These are phyloP conservation scores for Meliscaeva auricollis DNA, from an alignment of 2,888 invertebrate species.

Conservation along the genomic window DNA sequence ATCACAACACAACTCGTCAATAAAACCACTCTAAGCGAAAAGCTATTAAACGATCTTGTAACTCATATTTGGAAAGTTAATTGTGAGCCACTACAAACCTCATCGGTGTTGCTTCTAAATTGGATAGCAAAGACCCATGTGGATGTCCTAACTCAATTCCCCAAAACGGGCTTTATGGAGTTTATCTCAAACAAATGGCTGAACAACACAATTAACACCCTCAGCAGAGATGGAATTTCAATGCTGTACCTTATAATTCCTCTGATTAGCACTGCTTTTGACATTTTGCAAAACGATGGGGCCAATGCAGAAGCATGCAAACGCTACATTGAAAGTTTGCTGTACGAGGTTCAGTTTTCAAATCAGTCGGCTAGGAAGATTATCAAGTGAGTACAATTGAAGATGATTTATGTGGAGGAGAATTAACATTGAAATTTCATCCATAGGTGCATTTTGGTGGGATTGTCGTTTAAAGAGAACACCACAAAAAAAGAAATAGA, in stretches of 20 bases:
- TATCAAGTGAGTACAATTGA: conserved; percentile 85
- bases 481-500: conserved; percentile 19
- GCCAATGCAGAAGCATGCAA: conserved; percentile 85
- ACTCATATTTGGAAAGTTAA: conserved; percentile 86
- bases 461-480: conserved; percentile 78
- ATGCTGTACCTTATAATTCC: conserved; percentile 86
- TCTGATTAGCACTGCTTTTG: conserved; percentile 85
- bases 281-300: conserved; percentile 85
- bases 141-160: conserved; percentile 84
- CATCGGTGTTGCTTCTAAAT: conserved; percentile 88
- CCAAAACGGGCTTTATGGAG: conserved; percentile 85
- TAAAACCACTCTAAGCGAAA: conserved; percentile 86
- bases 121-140: conserved; percentile 89
- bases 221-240: conserved; percentile 86
- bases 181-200: conserved; percentile 85
- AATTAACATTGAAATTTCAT: neutral
- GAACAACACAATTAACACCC: conserved; percentile 84
- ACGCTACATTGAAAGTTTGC: conserved; percentile 86
- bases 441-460: conserved; percentile 85
- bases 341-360: conserved; percentile 87
- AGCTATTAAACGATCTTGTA: conserved; percentile 87
- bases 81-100: conserved; percentile 85
- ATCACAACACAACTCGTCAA: conserved; percentile 89
- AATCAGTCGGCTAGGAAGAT: conserved; percentile 85
- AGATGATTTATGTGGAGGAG: neutral